These are phyloP conservation scores for Caenorhabditis remanei DNA, from an alignment of 1,140 invertebrate genomes.

Conservation along the genomic window DNA sequence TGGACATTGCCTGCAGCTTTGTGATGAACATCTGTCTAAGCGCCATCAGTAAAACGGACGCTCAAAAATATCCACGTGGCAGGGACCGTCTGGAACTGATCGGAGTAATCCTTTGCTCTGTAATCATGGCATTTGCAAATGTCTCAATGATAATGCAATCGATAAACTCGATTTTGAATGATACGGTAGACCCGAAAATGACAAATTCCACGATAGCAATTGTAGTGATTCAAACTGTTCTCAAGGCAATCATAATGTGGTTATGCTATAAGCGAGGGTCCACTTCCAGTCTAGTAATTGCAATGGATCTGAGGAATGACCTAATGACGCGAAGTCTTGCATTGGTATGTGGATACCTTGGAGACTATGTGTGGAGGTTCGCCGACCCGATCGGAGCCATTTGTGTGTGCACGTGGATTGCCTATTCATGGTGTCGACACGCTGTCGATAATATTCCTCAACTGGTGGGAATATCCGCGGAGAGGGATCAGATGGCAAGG, in stretches of 20 bases:
- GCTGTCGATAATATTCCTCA: conserved; percentile 65
- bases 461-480: conserved; percentile 62
- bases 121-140: conserved; percentile 70
- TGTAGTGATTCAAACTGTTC: not conserved
- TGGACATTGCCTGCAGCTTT: conserved; percentile 67
- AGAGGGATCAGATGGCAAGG: conserved; percentile 61
- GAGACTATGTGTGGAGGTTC: conserved; percentile 15
- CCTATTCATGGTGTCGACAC: conserved; percentile 64
- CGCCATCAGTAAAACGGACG: conserved; percentile 62
- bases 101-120: conserved; percentile 66
- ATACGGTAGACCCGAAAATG: conserved; percentile 58
- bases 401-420: conserved; percentile 58
- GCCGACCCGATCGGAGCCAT: conserved; percentile 29
- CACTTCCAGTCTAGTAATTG: conserved; percentile 25
- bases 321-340: conserved; percentile 28
- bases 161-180: conserved; percentile 59
- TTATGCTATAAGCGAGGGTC: conserved; percentile 17
- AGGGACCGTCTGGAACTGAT: conserved; percentile 64
- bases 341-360: conserved; percentile 2
- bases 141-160: conserved; percentile 68
- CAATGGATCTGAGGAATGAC: conserved; percentile 39
- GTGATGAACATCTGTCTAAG: conserved; percentile 61
- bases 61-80: conserved; percentile 67
- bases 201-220: not conserved
- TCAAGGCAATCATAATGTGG: conserved; percentile 30